Evolutionary conservation across 2,888 invertebrate genomes (phyloP).

Genomic region (Latrodectus hesperus): DNA sequence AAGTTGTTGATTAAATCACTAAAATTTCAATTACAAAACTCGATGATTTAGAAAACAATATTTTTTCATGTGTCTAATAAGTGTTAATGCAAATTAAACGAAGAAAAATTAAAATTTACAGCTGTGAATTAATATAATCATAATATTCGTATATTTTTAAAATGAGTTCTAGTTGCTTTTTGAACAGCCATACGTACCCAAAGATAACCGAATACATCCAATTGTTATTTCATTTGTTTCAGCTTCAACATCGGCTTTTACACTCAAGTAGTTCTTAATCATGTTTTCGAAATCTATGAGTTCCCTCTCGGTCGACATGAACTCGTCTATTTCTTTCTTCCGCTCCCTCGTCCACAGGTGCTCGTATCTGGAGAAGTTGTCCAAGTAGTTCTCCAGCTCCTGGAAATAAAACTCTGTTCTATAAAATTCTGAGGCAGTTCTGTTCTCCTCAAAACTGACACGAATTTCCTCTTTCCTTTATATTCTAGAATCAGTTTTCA

Average conservation of each 20-base stretch:
- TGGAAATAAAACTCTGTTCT: constrained; percentile 73
- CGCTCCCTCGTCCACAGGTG: constrained; percentile 75
- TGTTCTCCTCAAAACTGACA: background rate
- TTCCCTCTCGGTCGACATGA: constrained; percentile 75
- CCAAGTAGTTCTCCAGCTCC: constrained; percentile 87
- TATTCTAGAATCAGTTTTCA: no score
- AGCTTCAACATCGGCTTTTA: constrained; percentile 74
- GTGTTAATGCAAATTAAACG: no score
- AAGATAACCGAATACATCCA: constrained; percentile 72
- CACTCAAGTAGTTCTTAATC: constrained; percentile 75
- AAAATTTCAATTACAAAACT: no score
- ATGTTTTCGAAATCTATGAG: constrained; percentile 76
- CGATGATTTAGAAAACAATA: no score
- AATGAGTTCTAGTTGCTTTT: no score
- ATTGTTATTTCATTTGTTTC: constrained; percentile 73
- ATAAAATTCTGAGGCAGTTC: background rate
- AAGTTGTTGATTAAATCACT: no score
- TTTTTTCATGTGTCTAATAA: no score
- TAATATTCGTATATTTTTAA: no score
- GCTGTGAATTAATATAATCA: no score
- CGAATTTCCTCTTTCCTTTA: background rate
- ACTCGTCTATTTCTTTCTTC: constrained; percentile 75
- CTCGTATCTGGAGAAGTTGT: constrained; percentile 90
- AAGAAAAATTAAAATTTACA: no score
- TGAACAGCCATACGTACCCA: constrained; percentile 23